These are phyloP conservation scores for Endotricha flammealis DNA, from an alignment of 2,888 invertebrate species.

Conservation along the genomic window DNA sequence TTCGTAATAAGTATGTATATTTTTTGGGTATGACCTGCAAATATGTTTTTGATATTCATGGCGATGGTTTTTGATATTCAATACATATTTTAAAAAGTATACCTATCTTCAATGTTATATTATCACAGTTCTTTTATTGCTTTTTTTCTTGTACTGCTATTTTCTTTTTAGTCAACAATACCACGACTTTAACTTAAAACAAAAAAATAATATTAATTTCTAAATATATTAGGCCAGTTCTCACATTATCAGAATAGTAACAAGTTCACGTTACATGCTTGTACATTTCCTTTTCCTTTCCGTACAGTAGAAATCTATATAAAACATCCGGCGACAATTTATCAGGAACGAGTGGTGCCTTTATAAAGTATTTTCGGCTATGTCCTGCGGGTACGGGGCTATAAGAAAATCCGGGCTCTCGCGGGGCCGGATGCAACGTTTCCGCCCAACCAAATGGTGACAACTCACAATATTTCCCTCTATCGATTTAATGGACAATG, in stretches of 20 bases:
- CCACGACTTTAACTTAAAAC: too few species aligned
- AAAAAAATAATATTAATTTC: too few species aligned
- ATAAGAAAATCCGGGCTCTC: slow-evolving; percentile 43
- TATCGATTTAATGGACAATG: slow-evolving; percentile 3
- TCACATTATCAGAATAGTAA: slow-evolving; percentile 5
- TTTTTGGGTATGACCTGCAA: too few species aligned
- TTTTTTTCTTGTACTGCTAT: too few species aligned
- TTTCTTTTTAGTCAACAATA: too few species aligned
- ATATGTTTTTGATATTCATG: too few species aligned
- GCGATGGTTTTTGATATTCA: too few species aligned
- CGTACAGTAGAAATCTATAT: slow-evolving; percentile 46
- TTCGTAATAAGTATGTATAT: too few species aligned
- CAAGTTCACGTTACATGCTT: slow-evolving; percentile 14
- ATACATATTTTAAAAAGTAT: too few species aligned
- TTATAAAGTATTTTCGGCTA: slow-evolving; percentile 52
- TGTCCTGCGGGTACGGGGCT: slow-evolving; percentile 49
- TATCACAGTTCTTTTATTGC: too few species aligned
- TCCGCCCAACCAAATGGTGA: slow-evolving; percentile 43
- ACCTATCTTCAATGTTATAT: too few species aligned
- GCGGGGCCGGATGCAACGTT: slow-evolving; percentile 46
- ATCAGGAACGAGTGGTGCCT: slow-evolving; percentile 45
- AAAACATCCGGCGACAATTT: slow-evolving; percentile 55
- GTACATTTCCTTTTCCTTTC: slow-evolving; percentile 29
- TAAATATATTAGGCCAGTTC: too few species aligned
- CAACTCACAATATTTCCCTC: slow-evolving; percentile 31